Conservation (phyloP, 2,797 vertebrate species). For the Pogoniulus pusillus region DNA sequence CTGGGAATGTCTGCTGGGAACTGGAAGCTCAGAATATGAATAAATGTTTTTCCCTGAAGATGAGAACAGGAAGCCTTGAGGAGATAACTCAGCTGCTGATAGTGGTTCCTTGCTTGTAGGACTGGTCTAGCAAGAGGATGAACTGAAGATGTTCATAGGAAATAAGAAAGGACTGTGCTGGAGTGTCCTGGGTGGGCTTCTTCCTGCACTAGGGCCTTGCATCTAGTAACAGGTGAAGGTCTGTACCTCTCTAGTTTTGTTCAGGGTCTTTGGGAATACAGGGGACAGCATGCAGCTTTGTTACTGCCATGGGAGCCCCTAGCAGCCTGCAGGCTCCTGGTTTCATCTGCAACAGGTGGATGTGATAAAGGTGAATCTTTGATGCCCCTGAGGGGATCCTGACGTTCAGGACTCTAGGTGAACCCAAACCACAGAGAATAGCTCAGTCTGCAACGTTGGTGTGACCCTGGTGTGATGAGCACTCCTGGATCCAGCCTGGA, state of each 20-base stretch:
- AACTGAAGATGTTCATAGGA: not conserved
- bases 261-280: not conserved
- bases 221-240: not conserved
- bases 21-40: not conserved
- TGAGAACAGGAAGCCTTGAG: not conserved
- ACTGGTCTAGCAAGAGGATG: not conserved
- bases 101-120: not conserved
- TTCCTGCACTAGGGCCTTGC: not conserved
- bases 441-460: not conserved
- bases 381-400: accelerated
- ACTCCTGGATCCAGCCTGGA: not conserved
- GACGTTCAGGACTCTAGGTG: not conserved
- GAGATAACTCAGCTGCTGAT: not conserved
- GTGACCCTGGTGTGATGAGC: not conserved
- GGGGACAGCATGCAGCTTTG: not conserved
- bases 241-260: not conserved
- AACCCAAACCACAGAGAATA: not conserved
- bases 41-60: conserved; percentile 26
- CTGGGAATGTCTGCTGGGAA: conserved; percentile 12
- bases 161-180: not conserved
- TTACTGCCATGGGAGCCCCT: not conserved
- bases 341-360: not conserved
- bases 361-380: not conserved
- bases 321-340: not conserved
- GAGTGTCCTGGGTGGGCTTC: not conserved